These are phyloP conservation scores for Heliocidaris tuberculata DNA, from an alignment of 35 echinoderm and acorn worm genomes.

Conservation along the genomic window DNA sequence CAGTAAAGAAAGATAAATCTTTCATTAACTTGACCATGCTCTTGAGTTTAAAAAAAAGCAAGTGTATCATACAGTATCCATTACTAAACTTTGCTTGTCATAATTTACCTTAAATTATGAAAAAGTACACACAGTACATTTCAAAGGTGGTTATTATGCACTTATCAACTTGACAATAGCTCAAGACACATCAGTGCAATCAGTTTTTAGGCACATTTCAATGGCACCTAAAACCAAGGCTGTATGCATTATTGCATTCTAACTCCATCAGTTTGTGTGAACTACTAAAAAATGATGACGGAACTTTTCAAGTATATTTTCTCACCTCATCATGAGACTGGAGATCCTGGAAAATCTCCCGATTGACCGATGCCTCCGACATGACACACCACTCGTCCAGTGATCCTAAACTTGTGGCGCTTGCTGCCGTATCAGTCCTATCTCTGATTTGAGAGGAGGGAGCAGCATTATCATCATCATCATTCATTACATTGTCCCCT, in stretches of 20 bases:
- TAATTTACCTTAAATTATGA: no score
- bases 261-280: background rate
- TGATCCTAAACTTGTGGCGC: background rate
- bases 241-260: no score
- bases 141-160: no score
- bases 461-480: background rate
- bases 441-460: background rate
- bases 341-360: conserved; percentile 36
- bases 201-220: background rate
- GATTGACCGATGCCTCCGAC: conserved; percentile 37
- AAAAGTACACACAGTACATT: no score
- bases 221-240: background rate
- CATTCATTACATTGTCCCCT: background rate
- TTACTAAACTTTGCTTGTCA: no score
- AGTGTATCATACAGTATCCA: no score
- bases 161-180: no score
- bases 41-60: no score
- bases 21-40: no score
- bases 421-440: background rate
- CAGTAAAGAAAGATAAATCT: no score
- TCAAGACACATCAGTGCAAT: background rate
- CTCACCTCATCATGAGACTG: conserved; percentile 23
- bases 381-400: conserved; percentile 51
- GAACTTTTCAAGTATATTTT: background rate
- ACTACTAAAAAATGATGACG: background rate